Base-by-base conservation (phyloP, 2,888 invertebrate genomes). In the Drosophila pullipes region DNA sequence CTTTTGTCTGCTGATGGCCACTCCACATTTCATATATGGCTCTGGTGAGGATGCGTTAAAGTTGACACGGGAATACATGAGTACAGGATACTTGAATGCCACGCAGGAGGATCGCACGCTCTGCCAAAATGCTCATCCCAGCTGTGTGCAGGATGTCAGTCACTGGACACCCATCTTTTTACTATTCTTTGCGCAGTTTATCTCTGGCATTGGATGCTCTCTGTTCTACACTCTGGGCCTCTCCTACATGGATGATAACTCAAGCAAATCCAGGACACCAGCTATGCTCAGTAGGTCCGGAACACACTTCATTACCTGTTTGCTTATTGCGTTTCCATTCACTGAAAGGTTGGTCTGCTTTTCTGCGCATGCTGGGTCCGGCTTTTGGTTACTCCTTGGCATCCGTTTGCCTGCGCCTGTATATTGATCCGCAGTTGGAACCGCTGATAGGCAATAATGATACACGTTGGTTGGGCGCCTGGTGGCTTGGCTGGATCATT, bases 381-480 rank as follows among this genome's bases (percentile, higher is more conserved):
- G 95, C 96, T 0, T 92, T 96, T 18, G 96, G 96, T 1, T 96
- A 95, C 77, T 95, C 95, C 0, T 88, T 96, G 58, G 96, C 95
- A 2, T 95, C 95, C 0, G 93, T 95, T 64, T 95, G 95, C 55
- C 92, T 96, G 13, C 95, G 95, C 78, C 92, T 95, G 54, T 96
- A 96, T 85, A 95, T 96, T 49, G 95, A 95, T 9, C 96, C 96
- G 9, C 93, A 94, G 1, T 86, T 96, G 67, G 95, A 95, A 1
- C 96, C 96, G 1, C 94, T 95, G 1, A 95, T 97, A 53, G 94
- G 94, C 10, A 95, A 94, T 47, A 94, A 94, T 30, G 96, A 96
- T 93, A 96, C 96, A 0, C 94, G 96, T 78, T 97, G 97, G 97
- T 91, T 97, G 49, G 97, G 97, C 3, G 97, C 97, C 25, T 97